Percentiles rank a stretch among this genome's conserved stretches.
Evolutionary conservation across 1,140 invertebrate genomes (phyloP).

Genomic region (Formica exsecta): DNA sequence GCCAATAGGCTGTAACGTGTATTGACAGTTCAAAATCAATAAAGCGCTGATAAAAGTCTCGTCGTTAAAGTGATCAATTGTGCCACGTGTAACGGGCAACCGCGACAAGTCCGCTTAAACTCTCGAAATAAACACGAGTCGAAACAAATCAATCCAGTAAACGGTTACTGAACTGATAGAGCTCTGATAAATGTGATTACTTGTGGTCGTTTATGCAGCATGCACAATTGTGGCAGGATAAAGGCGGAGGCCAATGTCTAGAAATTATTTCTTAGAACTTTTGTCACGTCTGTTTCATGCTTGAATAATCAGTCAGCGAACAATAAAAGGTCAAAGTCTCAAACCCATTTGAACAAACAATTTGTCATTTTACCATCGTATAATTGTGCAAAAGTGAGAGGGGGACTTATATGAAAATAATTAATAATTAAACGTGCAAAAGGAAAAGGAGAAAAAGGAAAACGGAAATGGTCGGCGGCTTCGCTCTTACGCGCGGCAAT

Average conservation of each 20-base stretch:
- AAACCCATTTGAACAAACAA: background rate
- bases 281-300: conserved; percentile 1
- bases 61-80: conserved; percentile 2
- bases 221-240: too few relatives aligned
- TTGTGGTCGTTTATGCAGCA: background rate
- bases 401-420: conserved; percentile 61
- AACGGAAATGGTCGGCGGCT: conserved; percentile 79
- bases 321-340: background rate
- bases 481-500: conserved; percentile 80
- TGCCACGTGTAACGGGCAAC: conserved; percentile 4
- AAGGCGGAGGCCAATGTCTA: background rate
- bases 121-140: background rate
- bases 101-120: background rate
- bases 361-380: background rate
- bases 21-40: background rate
- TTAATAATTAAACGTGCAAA: conserved; percentile 65
- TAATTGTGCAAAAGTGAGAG: conserved; percentile 64
- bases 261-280: background rate
- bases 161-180: background rate
- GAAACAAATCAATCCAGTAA: background rate
- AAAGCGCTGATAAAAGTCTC: background rate
- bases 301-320: background rate
- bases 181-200: conserved; percentile 24
- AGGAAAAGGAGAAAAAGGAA: conserved; percentile 70
- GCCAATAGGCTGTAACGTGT: conserved; percentile 23